A percentile compares a stretch with the other conserved stretches of the same genome.
phyloP scores from a whole-genome alignment of 2,888 invertebrate genomes.

The Bruchidius siliquastri region DNA sequence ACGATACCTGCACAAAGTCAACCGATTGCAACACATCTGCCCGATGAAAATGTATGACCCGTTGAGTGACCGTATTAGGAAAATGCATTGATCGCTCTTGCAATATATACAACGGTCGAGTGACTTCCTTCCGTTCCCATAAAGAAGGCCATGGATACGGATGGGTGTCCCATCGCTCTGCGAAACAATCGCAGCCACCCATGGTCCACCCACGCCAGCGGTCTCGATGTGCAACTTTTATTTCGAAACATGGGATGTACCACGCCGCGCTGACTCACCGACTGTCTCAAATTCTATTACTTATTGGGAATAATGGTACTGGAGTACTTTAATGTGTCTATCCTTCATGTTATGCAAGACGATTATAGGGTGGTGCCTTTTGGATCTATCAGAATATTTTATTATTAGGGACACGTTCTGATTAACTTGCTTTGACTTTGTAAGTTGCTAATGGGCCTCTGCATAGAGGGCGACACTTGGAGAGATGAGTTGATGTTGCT shows the following conservation, averaged over 20 bases:
- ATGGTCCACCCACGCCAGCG: conserved; percentile 8
- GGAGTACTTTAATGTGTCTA: background rate
- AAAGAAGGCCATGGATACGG: background rate
- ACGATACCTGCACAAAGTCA: background rate
- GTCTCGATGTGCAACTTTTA: conserved; percentile 18
- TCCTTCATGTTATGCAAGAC: background rate
- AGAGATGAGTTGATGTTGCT: no score
- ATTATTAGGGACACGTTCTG: no score
- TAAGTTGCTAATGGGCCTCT: no score
- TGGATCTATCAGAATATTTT: no score
- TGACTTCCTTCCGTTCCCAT: conserved; percentile 1
- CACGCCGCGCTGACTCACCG: background rate
- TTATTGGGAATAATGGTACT: background rate
- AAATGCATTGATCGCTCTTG: background rate
- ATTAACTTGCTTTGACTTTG: no score
- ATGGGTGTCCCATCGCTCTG: background rate
- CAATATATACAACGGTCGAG: background rate
- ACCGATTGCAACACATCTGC: background rate
- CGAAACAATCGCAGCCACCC: conserved; percentile 12
- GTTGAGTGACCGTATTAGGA: background rate
- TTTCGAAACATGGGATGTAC: conserved; percentile 14
- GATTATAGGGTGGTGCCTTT: background rate
- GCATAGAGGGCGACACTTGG: no score
- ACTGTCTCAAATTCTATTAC: background rate
- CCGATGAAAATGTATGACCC: background rate